Evolutionary conservation across 2,797 vertebrate species (phyloP).

Genomic region (Huso huso): DNA sequence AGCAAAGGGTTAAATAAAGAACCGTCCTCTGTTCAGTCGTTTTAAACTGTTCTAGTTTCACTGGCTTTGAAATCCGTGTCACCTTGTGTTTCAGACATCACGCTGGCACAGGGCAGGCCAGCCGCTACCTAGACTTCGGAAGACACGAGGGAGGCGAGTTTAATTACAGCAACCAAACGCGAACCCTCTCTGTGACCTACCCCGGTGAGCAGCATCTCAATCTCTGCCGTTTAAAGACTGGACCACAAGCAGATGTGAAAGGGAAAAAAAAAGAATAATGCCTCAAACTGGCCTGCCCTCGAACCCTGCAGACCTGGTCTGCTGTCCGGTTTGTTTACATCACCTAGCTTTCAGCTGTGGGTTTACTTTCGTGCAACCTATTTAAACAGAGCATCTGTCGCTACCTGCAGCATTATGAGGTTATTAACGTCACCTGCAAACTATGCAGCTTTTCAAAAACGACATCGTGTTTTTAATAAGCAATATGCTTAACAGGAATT

Average conservation of each 20-base stretch:
- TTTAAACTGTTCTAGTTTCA: not conserved
- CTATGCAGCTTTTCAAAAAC: too few relatives aligned
- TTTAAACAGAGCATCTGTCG: too few relatives aligned
- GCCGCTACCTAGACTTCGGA: constrained; percentile 49
- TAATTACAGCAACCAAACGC: constrained; percentile 46
- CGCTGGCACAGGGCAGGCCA: constrained; percentile 20
- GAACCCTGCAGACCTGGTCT: too few relatives aligned
- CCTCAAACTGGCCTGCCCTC: not conserved
- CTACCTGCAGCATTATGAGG: too few relatives aligned
- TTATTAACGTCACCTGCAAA: too few relatives aligned
- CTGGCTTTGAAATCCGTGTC: not conserved
- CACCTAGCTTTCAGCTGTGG: too few relatives aligned
- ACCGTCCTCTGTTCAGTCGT: not conserved
- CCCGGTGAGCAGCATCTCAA: constrained; percentile 37
- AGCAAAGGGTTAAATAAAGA: too few relatives aligned
- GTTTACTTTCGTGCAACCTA: too few relatives aligned
- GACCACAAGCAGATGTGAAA: not conserved
- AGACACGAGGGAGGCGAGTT: constrained; percentile 51
- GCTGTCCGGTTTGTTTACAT: too few relatives aligned
- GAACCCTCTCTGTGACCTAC: constrained; percentile 53
- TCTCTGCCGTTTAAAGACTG: not conserved
- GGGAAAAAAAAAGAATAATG: not conserved
- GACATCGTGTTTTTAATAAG: too few relatives aligned
- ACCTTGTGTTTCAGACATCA: constrained; percentile 27
- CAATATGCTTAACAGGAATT: too few relatives aligned